Evolutionary conservation across 2,113 vertebrate genomes (phyloP).

Genomic region (Onychostoma macrolepis): DNA sequence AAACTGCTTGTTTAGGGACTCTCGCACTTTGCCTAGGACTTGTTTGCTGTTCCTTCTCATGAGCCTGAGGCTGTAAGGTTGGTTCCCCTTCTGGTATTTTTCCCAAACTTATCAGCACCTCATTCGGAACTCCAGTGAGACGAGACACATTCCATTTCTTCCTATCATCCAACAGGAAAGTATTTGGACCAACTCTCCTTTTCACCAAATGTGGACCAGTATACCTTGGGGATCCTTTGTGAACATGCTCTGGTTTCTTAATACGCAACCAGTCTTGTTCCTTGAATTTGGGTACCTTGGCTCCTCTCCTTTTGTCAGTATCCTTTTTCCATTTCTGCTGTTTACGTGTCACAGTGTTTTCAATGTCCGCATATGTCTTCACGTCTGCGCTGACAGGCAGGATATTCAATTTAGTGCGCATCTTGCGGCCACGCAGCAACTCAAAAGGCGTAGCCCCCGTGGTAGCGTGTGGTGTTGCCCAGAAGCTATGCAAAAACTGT

Average conservation of each 20-base stretch:
- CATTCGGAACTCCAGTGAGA: not conserved
- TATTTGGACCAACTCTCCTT: constrained; percentile 1
- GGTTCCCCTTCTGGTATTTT: not conserved
- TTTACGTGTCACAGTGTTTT: not conserved
- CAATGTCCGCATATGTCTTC: not conserved
- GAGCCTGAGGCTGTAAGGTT: not conserved
- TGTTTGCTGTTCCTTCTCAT: too few relatives aligned
- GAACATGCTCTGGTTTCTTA: not conserved
- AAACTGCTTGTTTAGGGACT: too few relatives aligned
- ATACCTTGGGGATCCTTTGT: not conserved
- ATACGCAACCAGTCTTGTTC: not conserved
- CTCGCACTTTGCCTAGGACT: too few relatives aligned
- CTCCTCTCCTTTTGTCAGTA: not conserved
- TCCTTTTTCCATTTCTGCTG: not conserved
- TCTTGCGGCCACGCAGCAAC: not conserved
- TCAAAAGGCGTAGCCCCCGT: not conserved
- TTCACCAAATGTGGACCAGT: not conserved
- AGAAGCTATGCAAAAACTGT: not conserved
- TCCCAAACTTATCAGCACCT: not conserved
- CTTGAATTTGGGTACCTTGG: not conserved
- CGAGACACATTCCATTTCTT: too few relatives aligned
- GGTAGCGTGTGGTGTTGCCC: not conserved
- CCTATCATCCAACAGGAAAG: not conserved
- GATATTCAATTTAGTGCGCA: not conserved
- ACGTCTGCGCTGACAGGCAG: not conserved